Base-by-base conservation (phyloP, 2,113 vertebrate genomes). In the Chunga burmeisteri region DNA sequence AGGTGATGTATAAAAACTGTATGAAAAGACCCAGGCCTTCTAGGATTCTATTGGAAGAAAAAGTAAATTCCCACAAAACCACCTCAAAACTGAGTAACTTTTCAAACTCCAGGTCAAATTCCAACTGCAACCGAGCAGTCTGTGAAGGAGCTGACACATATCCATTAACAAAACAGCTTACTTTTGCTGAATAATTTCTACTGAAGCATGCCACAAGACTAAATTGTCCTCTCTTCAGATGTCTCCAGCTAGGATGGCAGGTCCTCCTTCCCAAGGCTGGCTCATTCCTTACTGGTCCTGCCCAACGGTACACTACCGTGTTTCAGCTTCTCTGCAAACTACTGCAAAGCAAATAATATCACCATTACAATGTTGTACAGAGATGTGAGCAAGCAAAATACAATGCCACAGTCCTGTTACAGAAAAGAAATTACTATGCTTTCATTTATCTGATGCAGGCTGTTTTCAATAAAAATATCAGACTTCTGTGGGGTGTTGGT, bases 231-330 rank as follows among this genome's bases (percentile, higher is more conserved):
- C 85, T 97, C 91, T 94, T 98, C 96, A 98, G 66, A 50, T 26
- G 50, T 46, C 96, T 88, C 81, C 88, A 94, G 78, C 85, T 81
- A 95, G 73, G 82, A 63, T 78, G 42, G 29, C 94, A 73, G 70
- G 78, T 91, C 73, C 73, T 93, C 58, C 86, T 96, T 94, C 88
- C 88, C 79, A 88, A 47, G 90, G 82, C 73, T 96, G 94, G 75
- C 81, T 98, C 98, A 98, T 98, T 94, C 92, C 97, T 96, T 79
- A 71, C 84, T 93, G 74, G 67, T 90, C 77, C 82, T 89, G 67
- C 58, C 92, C 96, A 87, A 40, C 7, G 49, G 85, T 56, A 87
- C 74, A 47, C 80, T 94, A 67, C n/a, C 71, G 77, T 17, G 16
- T 46, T 92, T 95, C 79, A 94, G 91, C 71, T 86, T 82, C 88